Evolutionary conservation across 2,888 invertebrate species (phyloP), one percentile per base, ranked within the genome.

Genomic region (Busseola fusca): DNA sequence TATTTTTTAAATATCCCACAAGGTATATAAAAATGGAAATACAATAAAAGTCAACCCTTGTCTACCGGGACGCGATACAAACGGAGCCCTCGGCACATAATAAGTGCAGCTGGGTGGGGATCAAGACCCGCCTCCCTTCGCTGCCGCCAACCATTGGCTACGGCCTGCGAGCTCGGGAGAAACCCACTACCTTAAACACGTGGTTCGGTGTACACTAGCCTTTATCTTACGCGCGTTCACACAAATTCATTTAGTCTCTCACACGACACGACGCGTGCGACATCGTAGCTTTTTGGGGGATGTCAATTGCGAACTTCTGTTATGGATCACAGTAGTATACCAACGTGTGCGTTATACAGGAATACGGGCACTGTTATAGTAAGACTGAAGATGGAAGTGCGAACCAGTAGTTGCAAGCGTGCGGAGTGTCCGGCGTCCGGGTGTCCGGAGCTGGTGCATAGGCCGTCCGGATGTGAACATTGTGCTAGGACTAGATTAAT

Each of bases 151-250:
- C 89, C 86, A 93, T 92, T 92, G 93, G 93, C 88, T 86, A 87
- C 72, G 71, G 80, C 84, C 74, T 76, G 85, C 84, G 83, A 84
- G 75, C 84, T 76, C 83, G 84, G 88, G 87, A 85, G 88, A 90
- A 87, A 89, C 91, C 91, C 89, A 89, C 93, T 90, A 87, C 88
- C 83, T 83, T 64, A 73, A 84, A 84, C 92, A 93, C 91, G 91
- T 93, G 93, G 92, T 88, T 87, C 83, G 76, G 86, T 87, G 85
- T 87, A 87, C 81, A 87, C 89, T 87, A 87, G 89, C 89, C 93
- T 94, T 94, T 95, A 95, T 94, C 93, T 93, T 93, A 87, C 91
- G 93, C 91, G 91, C 93, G 91, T 91, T 90, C 91, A 92, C 90
- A 90, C 91, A 87, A 90, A 91, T 90, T 90, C 91, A 93, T 93